These are phyloP conservation scores for Desoria tigrina DNA, from an alignment of 2,888 invertebrate species.

Conservation along the genomic window DNA sequence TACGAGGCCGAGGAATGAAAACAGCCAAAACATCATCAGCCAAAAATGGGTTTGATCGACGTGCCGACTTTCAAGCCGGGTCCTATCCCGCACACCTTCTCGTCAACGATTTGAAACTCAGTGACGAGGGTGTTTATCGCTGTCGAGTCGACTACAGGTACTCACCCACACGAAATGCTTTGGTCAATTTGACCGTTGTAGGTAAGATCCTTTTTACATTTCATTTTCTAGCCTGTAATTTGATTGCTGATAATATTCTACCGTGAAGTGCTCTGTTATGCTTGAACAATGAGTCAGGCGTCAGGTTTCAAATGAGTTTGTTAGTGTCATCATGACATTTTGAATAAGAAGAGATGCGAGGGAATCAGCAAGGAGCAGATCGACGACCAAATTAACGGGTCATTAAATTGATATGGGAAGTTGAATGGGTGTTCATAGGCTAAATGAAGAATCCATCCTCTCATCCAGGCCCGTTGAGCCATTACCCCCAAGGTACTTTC, in stretches of 20 bases:
- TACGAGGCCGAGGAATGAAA: slow-evolving; percentile 62
- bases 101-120: slow-evolving; percentile 63
- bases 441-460: not conserved
- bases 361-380: too few relatives aligned
- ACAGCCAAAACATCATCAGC: slow-evolving; percentile 65
- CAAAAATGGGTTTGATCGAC: slow-evolving; percentile 62
- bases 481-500: too few relatives aligned
- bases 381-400: slow-evolving; percentile 8
- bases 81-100: slow-evolving; percentile 64
- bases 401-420: slow-evolving; percentile 6
- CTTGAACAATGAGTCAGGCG: too few relatives aligned
- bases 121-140: slow-evolving; percentile 67
- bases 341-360: too few relatives aligned
- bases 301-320: too few relatives aligned
- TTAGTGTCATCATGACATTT: too few relatives aligned
- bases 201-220: slow-evolving; percentile 61
- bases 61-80: slow-evolving; percentile 64
- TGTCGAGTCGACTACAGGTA: slow-evolving; percentile 75
- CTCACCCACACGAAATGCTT: slow-evolving; percentile 71
- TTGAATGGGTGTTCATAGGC: not conserved
- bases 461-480: too few relatives aligned
- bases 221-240: not conserved
- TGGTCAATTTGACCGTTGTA: slow-evolving; percentile 74
- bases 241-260: too few relatives aligned
- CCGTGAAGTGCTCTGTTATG: too few relatives aligned